Evolutionary conservation across 2,113 vertebrate genomes (phyloP), one percentile per base, ranked within the genome.

Genomic region (Brachionichthys hirsutus): DNA sequence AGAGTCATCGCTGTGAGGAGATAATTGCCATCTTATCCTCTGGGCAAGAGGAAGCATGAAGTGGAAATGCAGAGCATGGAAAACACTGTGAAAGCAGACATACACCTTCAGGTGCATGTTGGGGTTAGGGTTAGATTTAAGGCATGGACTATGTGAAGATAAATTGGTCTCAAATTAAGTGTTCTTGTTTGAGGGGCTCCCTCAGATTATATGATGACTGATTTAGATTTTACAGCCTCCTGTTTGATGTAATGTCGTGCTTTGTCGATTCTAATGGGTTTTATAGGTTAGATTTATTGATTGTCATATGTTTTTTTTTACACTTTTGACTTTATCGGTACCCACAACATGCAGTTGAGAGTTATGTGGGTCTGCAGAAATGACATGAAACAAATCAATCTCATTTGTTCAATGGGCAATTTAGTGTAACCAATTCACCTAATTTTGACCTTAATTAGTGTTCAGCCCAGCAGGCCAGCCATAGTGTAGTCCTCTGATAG

Each of bases 141-240:
- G 36, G 3, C 68, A 61, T 14, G 38, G 74, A 75, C 78, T 72
- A 79, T 70, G 67, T 75, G 70, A 70, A 77, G 72, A 73, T 80
- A 77, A 83, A 83, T 69, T 72, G 75, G 73, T 83, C 70, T 71
- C 62, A 79, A 77, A 83, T 75, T 73, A 83, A 71, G 43, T 63
- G 66, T 64, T 79, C 78, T 81, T 80, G 78, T 72, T 70, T 78
- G 72, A 77, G 73, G 57, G 67, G 40, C 56, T 6, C 54, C 36
- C 77, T 65, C 9, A n/a, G 40, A 74, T 53, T 67, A 22, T 20
- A 53, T 34, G 66, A 44, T 74, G n/a, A 22, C 57, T 68, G 62
- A n/a, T 63, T 75, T 40, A 38, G 47, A 10, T 74, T 65, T 62
- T 56, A 56, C 18, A 63, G 46, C 67, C 15, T 64, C 17, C 20